Conservation (phyloP, 2,113 vertebrate genomes). For the Leiothrix lutea region DNA sequence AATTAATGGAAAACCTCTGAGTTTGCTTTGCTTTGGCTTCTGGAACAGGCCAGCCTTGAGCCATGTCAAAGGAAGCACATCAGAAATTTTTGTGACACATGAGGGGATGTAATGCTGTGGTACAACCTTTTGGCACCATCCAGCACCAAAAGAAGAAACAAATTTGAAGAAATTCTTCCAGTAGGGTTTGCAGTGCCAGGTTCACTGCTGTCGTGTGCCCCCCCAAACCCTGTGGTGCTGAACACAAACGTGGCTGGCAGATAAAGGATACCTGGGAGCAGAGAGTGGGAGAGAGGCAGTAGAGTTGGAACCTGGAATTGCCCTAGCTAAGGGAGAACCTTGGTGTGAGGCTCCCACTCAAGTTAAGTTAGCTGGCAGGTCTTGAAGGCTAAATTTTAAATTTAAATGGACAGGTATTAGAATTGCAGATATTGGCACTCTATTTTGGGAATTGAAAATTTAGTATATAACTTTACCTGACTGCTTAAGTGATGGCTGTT, state of each 20-base stretch:
- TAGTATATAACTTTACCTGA: background rate
- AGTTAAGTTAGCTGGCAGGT: background rate
- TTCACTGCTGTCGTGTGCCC: background rate
- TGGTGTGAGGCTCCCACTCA: background rate
- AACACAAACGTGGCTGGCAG: background rate
- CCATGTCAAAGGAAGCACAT: background rate
- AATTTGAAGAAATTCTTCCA: background rate
- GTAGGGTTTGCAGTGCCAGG: background rate
- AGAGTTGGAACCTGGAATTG: background rate
- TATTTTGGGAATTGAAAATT: background rate
- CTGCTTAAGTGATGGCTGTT: background rate
- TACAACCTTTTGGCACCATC: background rate
- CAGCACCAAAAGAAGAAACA: background rate
- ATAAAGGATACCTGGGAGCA: background rate
- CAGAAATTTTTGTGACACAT: background rate
- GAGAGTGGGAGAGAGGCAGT: background rate
- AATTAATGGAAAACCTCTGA: background rate
- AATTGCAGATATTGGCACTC: conserved; percentile 2
- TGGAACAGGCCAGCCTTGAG: background rate
- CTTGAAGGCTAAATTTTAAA: background rate
- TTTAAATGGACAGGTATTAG: background rate
- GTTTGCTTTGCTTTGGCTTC: background rate
- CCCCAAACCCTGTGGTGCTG: background rate
- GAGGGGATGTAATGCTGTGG: background rate
- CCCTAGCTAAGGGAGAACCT: background rate